Base-by-base conservation (phyloP, 2,797 vertebrate genomes). In the Enteromius thamalakanensis region DNA sequence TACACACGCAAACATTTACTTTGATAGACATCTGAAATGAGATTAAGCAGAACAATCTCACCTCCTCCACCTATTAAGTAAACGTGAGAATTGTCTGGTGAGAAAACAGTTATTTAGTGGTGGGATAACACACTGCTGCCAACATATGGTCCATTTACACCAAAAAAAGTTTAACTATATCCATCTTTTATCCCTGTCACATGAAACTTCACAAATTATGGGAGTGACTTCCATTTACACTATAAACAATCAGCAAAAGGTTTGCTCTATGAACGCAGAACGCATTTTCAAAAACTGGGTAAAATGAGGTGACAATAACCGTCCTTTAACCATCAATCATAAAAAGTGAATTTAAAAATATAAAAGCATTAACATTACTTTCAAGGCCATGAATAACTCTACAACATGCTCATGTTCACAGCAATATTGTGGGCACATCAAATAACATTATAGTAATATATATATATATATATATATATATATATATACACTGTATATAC, bases 1-100 rank as follows among this genome's bases (percentile, higher is more conserved):
- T 14, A 47, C 45, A 47, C 45, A 47, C 69, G 53, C 82, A 86
- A 86, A 82, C 81, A 79, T 87, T 87, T 79, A 86, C 76, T 74
- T 69, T 40, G 26, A 74, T 84, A 65, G n/a, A 64, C 69, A 78
- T 74, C 64, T 84, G 69, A 84, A 79, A 60, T 55, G 60, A 40
- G 60, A 26, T 37, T 29, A 69, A 86, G 82, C 60, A 51, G 67
- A 80, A 17, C 67, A 74, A 84, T 69, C 58, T 47, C 17, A 47
- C 75, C 32, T 60, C 49, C 60, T 78, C 49, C 19, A 60, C 58
- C 11, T 26, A 60, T 12, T 7, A 58, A 67, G 58, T 70, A 70
- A 79, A 76, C 81, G 42, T 70, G 47, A 47, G 65, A 79, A 65
- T 72, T 72, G 29, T 62, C 17, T 3, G 32, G 4, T 32, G 47